Percentiles rank a stretch among this genome's conserved stretches.
Conservation (phyloP, 2,888 invertebrate genomes). For the Thecophora atra region DNA sequence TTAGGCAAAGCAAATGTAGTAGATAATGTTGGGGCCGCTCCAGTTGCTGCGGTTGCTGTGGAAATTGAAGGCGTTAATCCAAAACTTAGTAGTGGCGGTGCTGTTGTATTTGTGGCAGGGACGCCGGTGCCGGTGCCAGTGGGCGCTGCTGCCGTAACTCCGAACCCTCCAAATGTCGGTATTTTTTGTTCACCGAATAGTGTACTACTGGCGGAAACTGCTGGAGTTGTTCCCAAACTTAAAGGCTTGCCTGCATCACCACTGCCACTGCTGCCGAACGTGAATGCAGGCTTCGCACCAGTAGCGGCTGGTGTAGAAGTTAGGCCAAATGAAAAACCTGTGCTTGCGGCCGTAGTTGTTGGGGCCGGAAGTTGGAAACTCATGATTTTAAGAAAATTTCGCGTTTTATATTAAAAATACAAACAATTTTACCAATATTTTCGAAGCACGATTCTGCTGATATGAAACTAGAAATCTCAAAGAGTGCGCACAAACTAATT, state of each 20-base stretch:
- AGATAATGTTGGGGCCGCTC: conserved; percentile 38
- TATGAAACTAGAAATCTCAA: no score
- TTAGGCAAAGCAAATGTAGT: conserved; percentile 33
- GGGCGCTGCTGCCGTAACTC: conserved; percentile 25
- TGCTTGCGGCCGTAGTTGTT: conserved; percentile 37
- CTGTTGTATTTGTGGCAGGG: neutral
- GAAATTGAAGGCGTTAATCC: conserved; percentile 21
- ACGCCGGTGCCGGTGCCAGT: conserved; percentile 5
- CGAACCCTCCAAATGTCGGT: conserved; percentile 7
- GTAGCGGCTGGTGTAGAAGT: conserved; percentile 57
- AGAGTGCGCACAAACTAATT: no score
- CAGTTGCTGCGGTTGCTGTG: conserved; percentile 35
- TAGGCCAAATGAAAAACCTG: conserved; percentile 41
- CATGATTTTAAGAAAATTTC: conserved; percentile 35
- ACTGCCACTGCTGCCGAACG: conserved; percentile 36
- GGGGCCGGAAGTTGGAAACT: conserved; percentile 40
- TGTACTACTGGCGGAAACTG: conserved; percentile 6
- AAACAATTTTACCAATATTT: neutral
- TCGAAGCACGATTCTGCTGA: no score
- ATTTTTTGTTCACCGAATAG: conserved; percentile 13
- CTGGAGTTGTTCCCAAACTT: conserved; percentile 24
- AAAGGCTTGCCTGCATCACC: conserved; percentile 38
- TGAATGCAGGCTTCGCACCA: conserved; percentile 42
- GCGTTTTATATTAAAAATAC: neutral
- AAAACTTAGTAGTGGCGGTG: conserved; percentile 22